Conservation (phyloP, 2,113 vertebrate genomes). For the Budorcas taxicolor region DNA sequence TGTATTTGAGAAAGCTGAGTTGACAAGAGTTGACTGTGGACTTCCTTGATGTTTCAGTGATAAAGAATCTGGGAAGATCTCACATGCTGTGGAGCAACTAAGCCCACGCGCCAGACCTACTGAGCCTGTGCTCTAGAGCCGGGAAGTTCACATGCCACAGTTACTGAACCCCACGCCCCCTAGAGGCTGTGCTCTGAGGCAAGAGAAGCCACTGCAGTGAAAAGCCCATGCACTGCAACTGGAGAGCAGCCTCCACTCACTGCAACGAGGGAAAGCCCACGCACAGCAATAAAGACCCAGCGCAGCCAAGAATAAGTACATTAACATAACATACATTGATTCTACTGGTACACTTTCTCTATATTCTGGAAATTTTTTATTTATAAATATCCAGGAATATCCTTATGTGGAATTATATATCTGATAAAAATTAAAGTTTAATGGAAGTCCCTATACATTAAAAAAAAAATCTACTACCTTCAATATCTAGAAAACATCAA, state of each 20-base stretch:
- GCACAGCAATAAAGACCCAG: background rate
- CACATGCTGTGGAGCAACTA: background rate
- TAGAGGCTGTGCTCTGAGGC: background rate
- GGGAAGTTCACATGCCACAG: background rate
- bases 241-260: background rate
- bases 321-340: background rate
- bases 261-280: background rate
- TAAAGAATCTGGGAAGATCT: background rate
- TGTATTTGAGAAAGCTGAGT: slow-evolving; percentile 13
- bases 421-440: background rate
- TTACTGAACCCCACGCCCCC: background rate
- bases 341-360: background rate
- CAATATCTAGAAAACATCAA: slow-evolving; percentile 13
- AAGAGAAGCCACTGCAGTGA: background rate
- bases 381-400: slow-evolving; percentile 5
- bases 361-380: background rate
- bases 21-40: background rate
- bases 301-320: background rate
- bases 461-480: background rate
- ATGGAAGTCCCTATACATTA: background rate
- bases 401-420: background rate
- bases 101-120: fast-evolving
- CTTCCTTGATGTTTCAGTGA: background rate
- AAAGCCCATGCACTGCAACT: fast-evolving
- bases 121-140: background rate